Evolutionary conservation across 2,888 invertebrate species (phyloP), one percentile per base, ranked within the genome.

Genomic region (Acanthosoma haemorrhoidale): DNA sequence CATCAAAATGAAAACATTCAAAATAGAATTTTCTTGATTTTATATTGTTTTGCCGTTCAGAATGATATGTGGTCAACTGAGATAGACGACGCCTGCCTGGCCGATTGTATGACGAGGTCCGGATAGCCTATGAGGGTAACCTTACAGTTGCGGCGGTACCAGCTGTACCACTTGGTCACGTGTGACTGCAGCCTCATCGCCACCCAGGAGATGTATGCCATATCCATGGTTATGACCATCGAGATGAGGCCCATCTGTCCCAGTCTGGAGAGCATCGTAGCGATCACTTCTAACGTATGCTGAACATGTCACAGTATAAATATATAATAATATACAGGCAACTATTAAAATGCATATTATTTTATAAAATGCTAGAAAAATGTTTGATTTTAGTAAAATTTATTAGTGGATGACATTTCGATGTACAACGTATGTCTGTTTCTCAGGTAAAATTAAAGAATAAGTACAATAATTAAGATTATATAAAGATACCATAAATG

Each of bases 71-170:
- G 5, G n/a, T 51, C 13, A 2, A 51, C 25, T 1, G 51, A 51
- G 51, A 51, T 51, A 13, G 43, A 43, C 2, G 51, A 51, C n/a
- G 25, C 2, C 1, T n/a, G 25, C 51, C 29, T 21, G n/a, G n/a
- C 6, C 13, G 25, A n/a, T 1, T 16, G 9, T 0, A 11, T n/a
- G 29, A 25, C 25, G 25, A 43, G 2, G 25, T 66, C 70, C 13
- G 43, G 36, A 32, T 72, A 70, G n/a, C 68, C 72, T 9, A 70
- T 32, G 34, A 82, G 79, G 73, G 80, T 78, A 32, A 84, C 84
- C 61, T 80, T 79, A 73, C 82, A 83, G 68, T 82, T 82, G 66
- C 82, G 80, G 74, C 83, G 83, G 83, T 84, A 84, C 82, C 83
- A 84, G 73, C 81, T 81, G 76, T 82, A 83, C 83, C 84, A 84